Evolutionary conservation across 2,113 vertebrate genomes (phyloP), one percentile per base, ranked within the genome.

Genomic region (Malurus cyaneus): DNA sequence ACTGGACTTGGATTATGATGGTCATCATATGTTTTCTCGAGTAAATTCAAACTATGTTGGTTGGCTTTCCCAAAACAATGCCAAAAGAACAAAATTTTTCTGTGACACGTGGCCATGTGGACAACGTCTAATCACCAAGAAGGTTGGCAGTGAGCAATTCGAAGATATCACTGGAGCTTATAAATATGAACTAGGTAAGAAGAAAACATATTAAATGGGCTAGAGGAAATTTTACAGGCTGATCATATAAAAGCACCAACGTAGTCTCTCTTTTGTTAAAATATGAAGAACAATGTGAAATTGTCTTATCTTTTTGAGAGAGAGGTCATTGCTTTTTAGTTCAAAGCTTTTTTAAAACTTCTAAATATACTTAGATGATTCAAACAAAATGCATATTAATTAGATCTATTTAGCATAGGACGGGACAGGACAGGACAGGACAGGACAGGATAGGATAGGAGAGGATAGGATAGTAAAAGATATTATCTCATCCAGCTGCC

Each of bases 121-220:
- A 76, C 94, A 97, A 36, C 85, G 44, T 39, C 60, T 97, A 31
- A 97, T 93, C 73, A 97, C 96, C 47, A 97, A 97, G 66, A 66
- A 86, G 16, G 82, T 94, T 80, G 96, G 96, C 39, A 97, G 70
- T 31, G 93, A 97, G 49, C 79, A 88, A 25, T 89, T 72, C 2
- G 95, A 97, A 93, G 96, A 97, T 80, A 92, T 97, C 88, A 97
- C 95, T 44, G 84, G 96, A 36, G 24, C 81, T 93, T 97, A 97
- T 90, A 97, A 96, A 31, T 94, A 97, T 92, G 95, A 95, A 59
- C 44, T 92, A 92, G 97, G 96, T 97, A 97, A 56, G 94, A 84
- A 34, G 24, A 73, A 77, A 94, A 86, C 3, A 49, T 26, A 54
- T 69, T 59, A 20, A 57, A 34, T 62, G 11, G 5, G 4, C 65